Evolutionary conservation across 2,113 vertebrate genomes (phyloP).

Genomic region (Garra rufa): DNA sequence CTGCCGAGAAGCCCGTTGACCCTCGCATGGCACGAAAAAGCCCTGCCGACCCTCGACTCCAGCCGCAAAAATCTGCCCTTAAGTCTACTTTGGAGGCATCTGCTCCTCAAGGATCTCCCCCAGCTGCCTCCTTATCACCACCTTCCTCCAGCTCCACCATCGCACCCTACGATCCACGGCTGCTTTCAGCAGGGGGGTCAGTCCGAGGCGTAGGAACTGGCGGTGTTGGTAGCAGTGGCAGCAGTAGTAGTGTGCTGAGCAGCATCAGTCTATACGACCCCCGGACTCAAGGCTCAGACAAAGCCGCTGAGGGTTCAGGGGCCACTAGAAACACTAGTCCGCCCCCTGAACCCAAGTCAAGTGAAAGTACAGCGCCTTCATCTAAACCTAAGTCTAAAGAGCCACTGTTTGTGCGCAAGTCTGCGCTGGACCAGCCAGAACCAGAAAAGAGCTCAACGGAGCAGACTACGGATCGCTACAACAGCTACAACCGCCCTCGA

Average conservation of each 20-base stretch:
- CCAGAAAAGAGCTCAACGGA: slow-evolving; percentile 70
- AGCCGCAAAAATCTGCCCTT: slow-evolving; percentile 75
- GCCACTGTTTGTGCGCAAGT: slow-evolving; percentile 87
- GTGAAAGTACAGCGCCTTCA: slow-evolving; percentile 55
- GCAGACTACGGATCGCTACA: slow-evolving; percentile 84
- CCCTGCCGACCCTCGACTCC: slow-evolving; percentile 82
- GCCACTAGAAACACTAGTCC: slow-evolving; percentile 31
- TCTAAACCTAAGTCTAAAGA: slow-evolving; percentile 82
- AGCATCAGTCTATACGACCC: slow-evolving; percentile 92
- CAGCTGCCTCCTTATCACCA: slow-evolving; percentile 48
- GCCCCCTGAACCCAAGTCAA: slow-evolving; percentile 66
- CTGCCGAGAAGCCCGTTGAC: slow-evolving; percentile 84
- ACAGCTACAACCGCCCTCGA: slow-evolving; percentile 91
- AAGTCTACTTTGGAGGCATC: slow-evolving; percentile 66
- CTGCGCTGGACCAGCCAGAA: slow-evolving; percentile 87
- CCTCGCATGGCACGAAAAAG: slow-evolving; percentile 82
- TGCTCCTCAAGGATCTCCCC: slow-evolving; percentile 54
- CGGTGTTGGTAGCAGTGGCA: slow-evolving; percentile 60
- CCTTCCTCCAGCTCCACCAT: slow-evolving; percentile 70
- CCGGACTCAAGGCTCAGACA: slow-evolving; percentile 78
- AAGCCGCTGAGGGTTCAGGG: slow-evolving; percentile 59
- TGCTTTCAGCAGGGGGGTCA: slow-evolving; percentile 81
- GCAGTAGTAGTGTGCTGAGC: slow-evolving; percentile 85
- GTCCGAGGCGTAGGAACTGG: slow-evolving; percentile 68
- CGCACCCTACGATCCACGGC: slow-evolving; percentile 87